phyloP scores from a whole-genome alignment of 2,113 vertebrate genomes.

The Rhodinocichla rosea region DNA sequence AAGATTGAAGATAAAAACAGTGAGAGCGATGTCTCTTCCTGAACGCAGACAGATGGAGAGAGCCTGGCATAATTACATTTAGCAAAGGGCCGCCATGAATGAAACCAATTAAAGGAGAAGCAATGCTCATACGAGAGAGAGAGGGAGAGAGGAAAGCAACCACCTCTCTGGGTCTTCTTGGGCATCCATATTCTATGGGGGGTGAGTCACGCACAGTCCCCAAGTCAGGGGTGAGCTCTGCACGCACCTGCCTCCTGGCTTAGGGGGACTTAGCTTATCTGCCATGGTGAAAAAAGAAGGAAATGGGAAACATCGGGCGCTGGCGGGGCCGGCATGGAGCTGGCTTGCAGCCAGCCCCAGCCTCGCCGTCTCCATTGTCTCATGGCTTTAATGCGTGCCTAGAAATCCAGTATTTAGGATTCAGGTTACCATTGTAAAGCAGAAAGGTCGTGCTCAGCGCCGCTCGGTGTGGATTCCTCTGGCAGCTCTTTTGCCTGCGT shows the following conservation, averaged over 20 bases:
- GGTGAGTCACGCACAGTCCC: neutral
- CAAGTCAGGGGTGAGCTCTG: neutral
- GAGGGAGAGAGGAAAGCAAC: neutral
- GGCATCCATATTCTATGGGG: neutral
- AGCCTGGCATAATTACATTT: conserved; percentile 84
- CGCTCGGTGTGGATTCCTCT: conserved; percentile 33
- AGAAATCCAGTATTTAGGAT: conserved; percentile 71
- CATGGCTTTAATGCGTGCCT: conserved; percentile 59
- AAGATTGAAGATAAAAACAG: conserved; percentile 51
- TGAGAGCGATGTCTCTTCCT: conserved; percentile 62
- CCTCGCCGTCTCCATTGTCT: conserved; percentile 54
- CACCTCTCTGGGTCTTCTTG: neutral
- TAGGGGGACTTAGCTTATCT: neutral
- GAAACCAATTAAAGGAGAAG: conserved; percentile 61
- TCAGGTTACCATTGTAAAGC: conserved; percentile 55
- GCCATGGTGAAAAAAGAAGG: neutral
- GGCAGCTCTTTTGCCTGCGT: conserved; percentile 34
- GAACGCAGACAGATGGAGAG: conserved; percentile 76
- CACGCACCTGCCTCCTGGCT: conserved; percentile 6
- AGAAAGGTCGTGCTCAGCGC: conserved; percentile 50
- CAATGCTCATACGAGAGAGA: neutral
- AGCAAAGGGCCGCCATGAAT: conserved; percentile 64
- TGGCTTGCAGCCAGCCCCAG: conserved; percentile 63
- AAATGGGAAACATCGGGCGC: neutral
- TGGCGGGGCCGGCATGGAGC: neutral